Base-by-base conservation (phyloP, 2,113 vertebrate genomes). In the Gallinago paraguaiae region DNA sequence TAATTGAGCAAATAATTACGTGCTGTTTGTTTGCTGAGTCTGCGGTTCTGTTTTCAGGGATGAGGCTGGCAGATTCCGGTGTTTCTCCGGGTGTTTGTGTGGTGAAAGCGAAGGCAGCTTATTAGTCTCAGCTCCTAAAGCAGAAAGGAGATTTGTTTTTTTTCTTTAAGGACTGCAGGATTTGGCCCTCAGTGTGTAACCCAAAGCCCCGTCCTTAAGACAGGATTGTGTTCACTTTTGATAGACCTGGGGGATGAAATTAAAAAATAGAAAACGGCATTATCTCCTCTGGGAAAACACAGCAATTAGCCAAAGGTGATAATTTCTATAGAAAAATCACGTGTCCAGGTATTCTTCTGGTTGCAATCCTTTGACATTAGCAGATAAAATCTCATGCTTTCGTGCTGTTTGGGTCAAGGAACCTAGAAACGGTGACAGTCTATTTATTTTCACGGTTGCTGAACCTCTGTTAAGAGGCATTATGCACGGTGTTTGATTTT, bases 1-100 rank as follows among this genome's bases (percentile, higher is more conserved):
- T 87, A 96, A 94, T 48, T 88, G 93, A 94, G 78, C 79, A 86
- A 97, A 90, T 93, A 96, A 93, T 96, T 88, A 82, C 2, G 50
- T 48, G 50, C 88, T 88, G 71, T 77, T 94, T 95, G 74, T 90
- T 94, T 94, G 88, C 88, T 93, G 92, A 90, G 67, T 85, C 75
- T 95, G 87, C 0, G 0, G n/a, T 79, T 94, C 79, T 69, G 57
- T 80, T 93, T 94, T 90, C 79, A 82, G 45, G 57, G 57, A 57
- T 1, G 15, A 88, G 83, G 74, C 87, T 76, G 87, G 61, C 33
- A 56, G 59, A 64, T 86, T 96, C 92, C 57, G 88, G 15, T 81
- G 33, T 85, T 91, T 76, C 74, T 61, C 6, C 1, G 3, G 48
- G 18, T 56, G 18, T 53, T 57, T 2, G 0, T 69, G 63, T 41